Evolutionary conservation across 2,113 vertebrate species (phyloP).

Genomic region (Todiramphus chloris): DNA sequence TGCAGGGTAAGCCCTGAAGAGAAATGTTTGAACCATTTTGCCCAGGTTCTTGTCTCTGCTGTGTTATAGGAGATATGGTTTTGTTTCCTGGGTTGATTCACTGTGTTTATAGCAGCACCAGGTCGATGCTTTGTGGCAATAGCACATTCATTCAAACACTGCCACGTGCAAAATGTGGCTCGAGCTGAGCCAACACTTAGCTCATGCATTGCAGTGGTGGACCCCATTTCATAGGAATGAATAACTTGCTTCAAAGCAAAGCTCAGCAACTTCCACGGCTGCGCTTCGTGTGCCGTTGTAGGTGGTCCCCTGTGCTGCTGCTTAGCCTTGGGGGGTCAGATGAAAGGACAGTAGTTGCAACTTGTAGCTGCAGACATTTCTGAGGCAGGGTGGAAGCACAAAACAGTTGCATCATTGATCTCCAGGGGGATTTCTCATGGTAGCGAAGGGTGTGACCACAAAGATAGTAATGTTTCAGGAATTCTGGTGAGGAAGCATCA

Average conservation of each 20-base stretch:
- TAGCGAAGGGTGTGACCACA: not conserved
- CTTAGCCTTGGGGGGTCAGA: not conserved
- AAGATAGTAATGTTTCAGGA: conserved; percentile 6
- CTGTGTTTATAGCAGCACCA: not conserved
- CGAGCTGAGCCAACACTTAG: not conserved
- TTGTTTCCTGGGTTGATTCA: not conserved
- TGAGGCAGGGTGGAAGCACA: not conserved
- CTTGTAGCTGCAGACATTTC: not conserved
- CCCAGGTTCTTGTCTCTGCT: not conserved
- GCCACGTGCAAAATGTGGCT: not conserved
- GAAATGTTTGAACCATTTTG: not conserved
- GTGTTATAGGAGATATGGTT: not conserved
- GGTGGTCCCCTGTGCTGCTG: not conserved
- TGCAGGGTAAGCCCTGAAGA: not conserved
- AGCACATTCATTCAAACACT: not conserved
- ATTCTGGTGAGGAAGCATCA: not conserved
- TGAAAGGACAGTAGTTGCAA: not conserved
- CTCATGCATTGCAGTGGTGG: not conserved
- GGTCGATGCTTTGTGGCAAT: not conserved
- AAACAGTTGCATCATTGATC: not conserved
- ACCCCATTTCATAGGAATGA: not conserved
- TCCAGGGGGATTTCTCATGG: not conserved
- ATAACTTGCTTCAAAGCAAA: not conserved
- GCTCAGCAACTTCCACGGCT: not conserved
- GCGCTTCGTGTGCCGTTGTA: not conserved